Base-by-base conservation (phyloP, 2,888 invertebrate genomes). In the Drosophila birchii region DNA sequence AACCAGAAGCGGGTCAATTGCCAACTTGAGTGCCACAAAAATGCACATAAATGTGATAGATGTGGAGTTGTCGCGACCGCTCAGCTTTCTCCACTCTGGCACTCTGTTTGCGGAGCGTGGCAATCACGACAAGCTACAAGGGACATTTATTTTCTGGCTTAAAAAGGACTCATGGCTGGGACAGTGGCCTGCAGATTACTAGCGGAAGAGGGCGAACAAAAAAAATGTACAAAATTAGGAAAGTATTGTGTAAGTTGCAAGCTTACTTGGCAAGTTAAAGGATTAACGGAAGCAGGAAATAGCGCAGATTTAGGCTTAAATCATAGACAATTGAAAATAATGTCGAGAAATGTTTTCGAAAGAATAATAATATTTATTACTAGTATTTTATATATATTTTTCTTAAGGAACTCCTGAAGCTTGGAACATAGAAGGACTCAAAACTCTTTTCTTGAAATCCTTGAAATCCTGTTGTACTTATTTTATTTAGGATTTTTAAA, bases 1-100 rank as follows among this genome's bases (percentile, higher is more conserved):
- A 70, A 76, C 78, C 61, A 70, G 45, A 76, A 76, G 56, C 64
- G 81, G 84, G 84, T 84, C 84, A 84, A 88, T 80, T 88, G 84
- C 74, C 84, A 83, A 72, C 81, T 79, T 68, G 88, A 84, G 84
- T 88, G 88, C 86, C 86, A 86, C 84, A 88, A 84, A 84, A 88
- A 83, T 88, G 88, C 84, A 79, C 88, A 84, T 84, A 86, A 84
- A 83, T 83, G 88, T 84, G 84, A 84, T 84, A 84, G 84, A 84
- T 84, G 86, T 77, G 66, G 60, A 45, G 51, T 59, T 71, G 51
- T 69, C 67, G 71, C 71, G 69, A 51, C 41, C 18, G 39, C 67
- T 41, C 41, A 64, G 62, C 47, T 54, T 45, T 45, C 68, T 68
- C 49, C 44, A 55, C 49, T 68, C 32, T 5, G 38, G 57, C 34